A percentile compares a stretch with the other conserved stretches of the same genome.
These are phyloP conservation scores for Tachyglossus aculeatus DNA, from an alignment of 2,797 vertebrate genomes.

Conservation along the genomic window DNA sequence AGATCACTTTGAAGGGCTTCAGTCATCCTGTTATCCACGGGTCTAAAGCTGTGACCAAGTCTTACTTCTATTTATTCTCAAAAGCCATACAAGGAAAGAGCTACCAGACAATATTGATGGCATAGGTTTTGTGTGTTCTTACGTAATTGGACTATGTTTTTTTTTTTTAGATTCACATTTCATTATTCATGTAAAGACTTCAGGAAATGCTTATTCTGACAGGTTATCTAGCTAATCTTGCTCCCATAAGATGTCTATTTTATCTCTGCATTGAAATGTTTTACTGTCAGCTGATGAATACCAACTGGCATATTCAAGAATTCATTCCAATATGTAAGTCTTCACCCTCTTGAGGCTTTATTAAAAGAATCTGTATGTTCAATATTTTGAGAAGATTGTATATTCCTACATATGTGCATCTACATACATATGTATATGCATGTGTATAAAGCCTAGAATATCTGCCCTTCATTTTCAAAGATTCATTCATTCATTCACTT, in stretches of 20 bases:
- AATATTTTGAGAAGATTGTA: neutral
- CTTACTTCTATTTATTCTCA: conserved; percentile 38
- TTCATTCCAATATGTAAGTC: neutral
- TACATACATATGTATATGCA: too few species aligned
- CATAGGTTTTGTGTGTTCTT: neutral
- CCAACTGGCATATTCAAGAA: neutral
- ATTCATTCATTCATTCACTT: too few species aligned
- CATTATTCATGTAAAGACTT: neutral
- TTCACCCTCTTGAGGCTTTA: neutral
- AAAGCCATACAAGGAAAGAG: conserved; percentile 12
- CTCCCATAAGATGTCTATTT: neutral
- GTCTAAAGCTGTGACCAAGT: conserved; percentile 34
- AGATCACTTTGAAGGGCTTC: too few species aligned
- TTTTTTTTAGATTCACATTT: neutral
- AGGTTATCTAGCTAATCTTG: neutral
- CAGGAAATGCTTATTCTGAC: neutral
- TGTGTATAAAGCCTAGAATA: too few species aligned
- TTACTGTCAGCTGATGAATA: neutral
- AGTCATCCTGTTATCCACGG: too few species aligned
- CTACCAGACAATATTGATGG: neutral
- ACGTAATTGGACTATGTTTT: neutral
- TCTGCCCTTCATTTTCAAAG: too few species aligned
- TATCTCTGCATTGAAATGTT: neutral
- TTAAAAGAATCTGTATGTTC: neutral
- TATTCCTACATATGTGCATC: too few species aligned